Evolutionary conservation across 2,113 vertebrate genomes (phyloP), one percentile per base, ranked within the genome.

Genomic region (Mormyrus lacerda): DNA sequence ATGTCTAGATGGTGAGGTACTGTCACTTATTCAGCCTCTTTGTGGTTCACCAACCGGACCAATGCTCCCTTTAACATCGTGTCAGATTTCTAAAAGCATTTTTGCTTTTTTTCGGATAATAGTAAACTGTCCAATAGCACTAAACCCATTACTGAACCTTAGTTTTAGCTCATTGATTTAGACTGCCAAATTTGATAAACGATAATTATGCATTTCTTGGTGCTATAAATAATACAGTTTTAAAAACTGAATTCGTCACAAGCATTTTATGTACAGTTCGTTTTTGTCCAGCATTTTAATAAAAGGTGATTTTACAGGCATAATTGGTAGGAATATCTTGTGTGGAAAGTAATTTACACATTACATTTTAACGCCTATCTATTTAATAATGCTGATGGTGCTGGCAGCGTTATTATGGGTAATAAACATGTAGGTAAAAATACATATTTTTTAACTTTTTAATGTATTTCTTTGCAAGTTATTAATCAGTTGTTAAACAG

Each of bases 1-100:
- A 73, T 27, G 58, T 69, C 42, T 31, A 47, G 39, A 76, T 48
- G n/a, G 61, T n/a, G 58, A 69, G 61, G 58, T 45, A 53, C 35
- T 53, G 69, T 51, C 88, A 83, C 48, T 35, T n/a, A 51, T 42
- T 39, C 48, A 45, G 35, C 48, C 31, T 50, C 48, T 82, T 79
- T 89, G 88, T 48, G 88, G 69, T 79, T 39, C 69, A 51, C 65
- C 47, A 50, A 58, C 35, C 51, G 87, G 47, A 48, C 83, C 42
- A 27, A 19, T 61, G 53, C n/a, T 65, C 35, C 31, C 44, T 85
- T 85, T 35, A 61, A 85, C 88, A 39, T 82, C 19, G 8, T 35
- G 47, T 51, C 69, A 89, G 27, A 79, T 89, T 89, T 24, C 50
- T 50, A 24, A 82, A 48, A 55, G 69, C 65, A 73, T 50, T 24